phyloP scores from a whole-genome alignment of 2,113 vertebrate species.

The Oncorhynchus kisutch region DNA sequence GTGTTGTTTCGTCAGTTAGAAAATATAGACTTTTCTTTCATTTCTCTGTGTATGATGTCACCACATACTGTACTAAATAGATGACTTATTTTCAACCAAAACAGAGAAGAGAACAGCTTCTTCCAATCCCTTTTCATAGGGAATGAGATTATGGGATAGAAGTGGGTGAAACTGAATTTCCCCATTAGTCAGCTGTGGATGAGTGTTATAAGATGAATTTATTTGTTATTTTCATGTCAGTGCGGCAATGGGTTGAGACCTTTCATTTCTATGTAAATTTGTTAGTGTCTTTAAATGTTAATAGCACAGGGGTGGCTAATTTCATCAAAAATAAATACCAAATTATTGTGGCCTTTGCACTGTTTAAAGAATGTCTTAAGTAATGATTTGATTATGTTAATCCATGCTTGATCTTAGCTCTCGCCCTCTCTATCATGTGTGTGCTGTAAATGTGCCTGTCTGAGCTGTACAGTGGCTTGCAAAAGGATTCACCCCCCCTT shows the following conservation, averaged over 20 bases:
- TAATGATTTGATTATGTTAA: background rate
- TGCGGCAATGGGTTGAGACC: background rate
- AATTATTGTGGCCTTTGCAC: background rate
- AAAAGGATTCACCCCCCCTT: too few relatives aligned
- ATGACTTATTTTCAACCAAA: constrained; percentile 9
- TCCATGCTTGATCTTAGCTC: constrained; percentile 11
- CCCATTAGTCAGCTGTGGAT: background rate
- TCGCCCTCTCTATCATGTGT: background rate
- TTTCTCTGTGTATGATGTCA: constrained; percentile 28
- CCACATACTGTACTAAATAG: constrained; percentile 20
- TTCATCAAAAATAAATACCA: constrained; percentile 7
- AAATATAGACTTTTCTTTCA: constrained; percentile 31
- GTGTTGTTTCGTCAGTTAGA: constrained; percentile 1
- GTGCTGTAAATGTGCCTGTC: background rate
- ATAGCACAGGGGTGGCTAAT: constrained; percentile 20
- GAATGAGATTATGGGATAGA: background rate
- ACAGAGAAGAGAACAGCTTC: background rate
- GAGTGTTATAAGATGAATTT: background rate
- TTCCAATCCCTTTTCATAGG: background rate
- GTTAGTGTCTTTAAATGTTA: background rate
- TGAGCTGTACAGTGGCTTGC: background rate
- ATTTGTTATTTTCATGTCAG: constrained; percentile 8
- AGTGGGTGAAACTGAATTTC: background rate
- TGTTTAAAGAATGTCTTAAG: constrained; percentile 21
- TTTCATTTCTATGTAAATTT: background rate